Base-by-base conservation (phyloP, 2,113 vertebrate genomes). In the Condylura cristata region DNA sequence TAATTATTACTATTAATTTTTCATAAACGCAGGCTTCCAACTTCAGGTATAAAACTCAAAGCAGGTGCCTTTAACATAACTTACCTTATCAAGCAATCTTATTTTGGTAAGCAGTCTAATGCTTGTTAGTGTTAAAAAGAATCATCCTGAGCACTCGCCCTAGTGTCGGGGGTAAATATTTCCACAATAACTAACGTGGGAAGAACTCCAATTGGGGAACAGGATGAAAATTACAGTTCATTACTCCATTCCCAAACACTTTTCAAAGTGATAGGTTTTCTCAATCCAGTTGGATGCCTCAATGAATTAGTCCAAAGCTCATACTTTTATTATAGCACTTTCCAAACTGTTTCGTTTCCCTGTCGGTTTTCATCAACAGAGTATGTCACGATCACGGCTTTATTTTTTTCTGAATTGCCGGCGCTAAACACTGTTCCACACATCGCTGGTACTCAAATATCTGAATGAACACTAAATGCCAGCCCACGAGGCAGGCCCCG, bases 21-120 rank as follows among this genome's bases (percentile, higher is more conserved):
- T 46, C 18, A 79, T 71, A 68, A 70, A 66, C 1, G 26, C 32
- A 86, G 65, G 68, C 60, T 70, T 84, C n/a, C 75, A 81, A 78
- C 16, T 80, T 94, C 53, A 89, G 65, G 53, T 70, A 74, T 74
- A 44, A 89, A 96, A 74, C 39, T 91, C 60, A 86, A 95, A 82
- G 66, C 56, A 90, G 26, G 51, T 70, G 22, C 53, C 30, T 70
- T 41, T 48, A 41, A 63, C 30, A 51, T 58, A 60, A 91, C 41
- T 68, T 41, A 89, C 26, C 32, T 76, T 76, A 90, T 70, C 44
- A 85, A 66, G 61, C 86, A 60, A 84, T 66, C 32, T 95, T 86
- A 84, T 79, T 97, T 93, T 90, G 76, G 84, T n/a, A 85, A 94
- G 85, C 61, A 90, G 75, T 56, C 66, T 63, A 48, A 66, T 58